phyloP scores from a whole-genome alignment of 2,113 vertebrate species.

The Clarias batrachus region DNA sequence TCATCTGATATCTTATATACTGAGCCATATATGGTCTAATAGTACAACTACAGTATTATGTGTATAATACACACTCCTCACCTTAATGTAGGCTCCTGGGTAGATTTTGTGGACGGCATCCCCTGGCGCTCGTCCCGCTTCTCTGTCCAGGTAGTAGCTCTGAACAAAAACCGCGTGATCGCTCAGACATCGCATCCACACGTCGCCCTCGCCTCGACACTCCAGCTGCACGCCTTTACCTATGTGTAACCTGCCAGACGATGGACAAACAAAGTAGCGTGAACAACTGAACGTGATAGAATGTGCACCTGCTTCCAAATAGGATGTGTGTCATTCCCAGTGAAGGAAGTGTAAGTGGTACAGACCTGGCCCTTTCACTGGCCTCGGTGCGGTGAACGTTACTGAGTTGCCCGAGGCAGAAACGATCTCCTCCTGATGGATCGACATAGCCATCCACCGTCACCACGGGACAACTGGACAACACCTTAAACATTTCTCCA shows the following conservation, averaged over 20 bases:
- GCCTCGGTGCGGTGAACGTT: slow-evolving; percentile 74
- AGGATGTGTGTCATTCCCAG: not conserved
- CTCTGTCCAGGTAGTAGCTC: slow-evolving; percentile 77
- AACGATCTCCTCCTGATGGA: slow-evolving; percentile 73
- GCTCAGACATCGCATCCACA: slow-evolving; percentile 79
- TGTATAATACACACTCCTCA: slow-evolving; percentile 34
- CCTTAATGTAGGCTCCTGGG: slow-evolving; percentile 78
- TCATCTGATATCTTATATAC: not conserved
- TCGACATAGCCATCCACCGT: slow-evolving; percentile 76
- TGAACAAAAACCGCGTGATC: slow-evolving; percentile 79
- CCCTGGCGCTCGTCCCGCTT: slow-evolving; percentile 78
- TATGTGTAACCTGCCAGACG: slow-evolving; percentile 69
- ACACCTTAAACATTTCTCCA: slow-evolving; percentile 80
- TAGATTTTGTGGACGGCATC: slow-evolving; percentile 83
- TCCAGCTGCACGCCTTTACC: slow-evolving; percentile 75
- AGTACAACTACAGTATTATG: not conserved
- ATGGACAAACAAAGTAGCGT: not conserved
- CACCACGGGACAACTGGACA: slow-evolving; percentile 73
- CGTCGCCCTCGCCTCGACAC: slow-evolving; percentile 74
- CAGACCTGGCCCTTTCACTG: slow-evolving; percentile 77
- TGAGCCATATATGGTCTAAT: not conserved
- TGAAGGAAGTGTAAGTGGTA: not conserved
- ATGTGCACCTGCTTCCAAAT: not conserved
- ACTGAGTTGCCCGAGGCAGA: slow-evolving; percentile 75
- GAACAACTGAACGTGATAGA: not conserved